Base-by-base conservation (phyloP, 2,113 vertebrate genomes). In the Syrrhaptes paradoxus region DNA sequence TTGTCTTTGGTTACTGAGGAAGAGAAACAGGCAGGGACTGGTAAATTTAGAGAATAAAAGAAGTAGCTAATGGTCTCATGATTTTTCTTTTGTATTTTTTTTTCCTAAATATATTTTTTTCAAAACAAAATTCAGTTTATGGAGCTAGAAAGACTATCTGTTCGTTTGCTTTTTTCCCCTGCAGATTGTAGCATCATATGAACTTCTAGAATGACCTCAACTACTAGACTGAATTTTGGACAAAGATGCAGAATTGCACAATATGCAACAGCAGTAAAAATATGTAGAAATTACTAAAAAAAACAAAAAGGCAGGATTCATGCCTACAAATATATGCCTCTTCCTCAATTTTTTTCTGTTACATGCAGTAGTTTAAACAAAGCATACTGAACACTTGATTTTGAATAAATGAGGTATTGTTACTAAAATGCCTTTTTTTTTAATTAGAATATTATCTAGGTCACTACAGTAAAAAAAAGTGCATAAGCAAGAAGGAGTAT, bases 381-480 rank as follows among this genome's bases (percentile, higher is more conserved):
- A 90, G 8, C 21, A 49, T 70, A 70, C 26, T 66, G 46, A 86
- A 77, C 36, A 74, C 32, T 78, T 88, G 41, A 73, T 59, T 93
- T 91, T 84, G 41, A 89, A 84, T 77, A 94, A 89, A 86, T 63
- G 65, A 77, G 48, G 46, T 90, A 77, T 88, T 88, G 88, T 81
- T 52, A 86, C 46, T 95, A 67, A 92, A 96, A 63, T 87, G 57
- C 17, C n/a, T 89, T 92, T 89, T 95, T 94, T 74, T 41, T 38
- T 38, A 38, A 89, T 95, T 49, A 88, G 62, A 90, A 93, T 38
- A 96, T 95, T 94, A 84, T 95, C 76, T 95, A 77, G 96, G 95
- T 94, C 90, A 94, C 67, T 90, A 89, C 67, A 90, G 85, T 51
- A 94, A 88, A 96, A 96, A 96, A 94, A 96, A 93, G 68, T 90